Conservation (phyloP, 92 coral and sea anemone genomes). For the Epizoanthus ramosus region DNA sequence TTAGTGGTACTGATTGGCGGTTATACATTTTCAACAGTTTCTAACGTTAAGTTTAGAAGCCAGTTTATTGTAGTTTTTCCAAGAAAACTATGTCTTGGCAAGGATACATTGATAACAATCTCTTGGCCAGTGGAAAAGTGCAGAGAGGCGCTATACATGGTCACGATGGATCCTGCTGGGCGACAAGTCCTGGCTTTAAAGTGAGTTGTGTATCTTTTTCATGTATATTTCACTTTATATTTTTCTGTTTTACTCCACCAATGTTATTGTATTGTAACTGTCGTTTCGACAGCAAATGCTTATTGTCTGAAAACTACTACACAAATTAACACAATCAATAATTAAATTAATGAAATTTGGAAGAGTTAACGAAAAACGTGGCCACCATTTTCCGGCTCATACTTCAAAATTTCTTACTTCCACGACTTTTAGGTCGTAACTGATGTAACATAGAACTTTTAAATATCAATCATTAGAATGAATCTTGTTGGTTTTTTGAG, state of each 20-base stretch:
- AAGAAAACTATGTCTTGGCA: conserved; percentile 81
- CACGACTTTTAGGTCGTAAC: too few species aligned
- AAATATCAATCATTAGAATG: background rate
- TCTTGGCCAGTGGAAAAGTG: conserved; percentile 70
- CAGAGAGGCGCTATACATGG: conserved; percentile 79
- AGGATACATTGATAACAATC: conserved; percentile 76
- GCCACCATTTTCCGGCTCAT: background rate
- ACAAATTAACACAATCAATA: too few species aligned
- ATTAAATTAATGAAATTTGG: background rate
- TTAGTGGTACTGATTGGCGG: background rate
- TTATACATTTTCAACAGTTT: background rate
- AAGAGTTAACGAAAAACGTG: background rate
- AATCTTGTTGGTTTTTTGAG: background rate
- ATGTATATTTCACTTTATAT: background rate
- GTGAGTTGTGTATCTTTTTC: conserved; percentile 36
- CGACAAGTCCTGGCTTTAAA: conserved; percentile 70
- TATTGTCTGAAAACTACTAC: too few species aligned
- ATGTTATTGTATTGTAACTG: too few species aligned
- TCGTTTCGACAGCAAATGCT: too few species aligned
- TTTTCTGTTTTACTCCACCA: background rate
- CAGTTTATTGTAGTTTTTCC: background rate
- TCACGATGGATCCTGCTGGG: conserved; percentile 80
- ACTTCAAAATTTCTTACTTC: background rate
- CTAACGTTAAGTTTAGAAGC: background rate
- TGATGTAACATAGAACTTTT: background rate